phyloP scores from a whole-genome alignment of 2,888 invertebrate genomes.

The Ellobium chinense region DNA sequence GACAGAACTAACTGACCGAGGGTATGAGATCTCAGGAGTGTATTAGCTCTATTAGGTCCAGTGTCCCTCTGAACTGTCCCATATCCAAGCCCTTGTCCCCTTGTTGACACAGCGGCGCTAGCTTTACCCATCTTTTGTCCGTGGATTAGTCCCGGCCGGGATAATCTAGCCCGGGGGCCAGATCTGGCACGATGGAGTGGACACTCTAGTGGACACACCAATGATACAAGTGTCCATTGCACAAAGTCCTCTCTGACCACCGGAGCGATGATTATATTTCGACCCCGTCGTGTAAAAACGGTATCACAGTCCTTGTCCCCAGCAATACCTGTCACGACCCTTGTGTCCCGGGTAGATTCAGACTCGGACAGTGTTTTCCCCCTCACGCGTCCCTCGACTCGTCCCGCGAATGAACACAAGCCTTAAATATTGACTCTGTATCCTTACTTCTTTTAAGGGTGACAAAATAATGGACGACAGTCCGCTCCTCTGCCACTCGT shows the following conservation, averaged over 20 bases:
- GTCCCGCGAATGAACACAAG: background rate
- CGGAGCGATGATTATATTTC: background rate
- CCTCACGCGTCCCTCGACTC: background rate
- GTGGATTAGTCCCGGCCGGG: background rate
- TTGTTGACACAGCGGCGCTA: background rate
- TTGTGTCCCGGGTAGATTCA: background rate
- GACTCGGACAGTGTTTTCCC: background rate
- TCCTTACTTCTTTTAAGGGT: too few species aligned
- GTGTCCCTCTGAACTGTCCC: background rate
- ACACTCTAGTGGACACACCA: conserved; percentile 1
- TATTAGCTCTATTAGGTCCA: background rate
- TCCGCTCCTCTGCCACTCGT: background rate
- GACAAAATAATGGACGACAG: background rate
- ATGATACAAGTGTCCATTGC: background rate
- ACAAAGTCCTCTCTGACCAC: background rate
- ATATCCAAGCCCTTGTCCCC: background rate
- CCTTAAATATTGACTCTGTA: background rate
- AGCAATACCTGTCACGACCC: background rate
- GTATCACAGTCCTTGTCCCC: background rate
- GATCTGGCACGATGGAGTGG: conserved; percentile 16
- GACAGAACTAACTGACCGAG: background rate
- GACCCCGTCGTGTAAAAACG: background rate
- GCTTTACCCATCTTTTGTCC: background rate
- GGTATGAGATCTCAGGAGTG: too few species aligned
- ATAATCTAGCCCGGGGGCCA: background rate